A percentile compares a stretch with the other conserved stretches of the same genome.
phyloP scores from a whole-genome alignment of 1,140 invertebrate species.

The Drosophila pseudoobscura region DNA sequence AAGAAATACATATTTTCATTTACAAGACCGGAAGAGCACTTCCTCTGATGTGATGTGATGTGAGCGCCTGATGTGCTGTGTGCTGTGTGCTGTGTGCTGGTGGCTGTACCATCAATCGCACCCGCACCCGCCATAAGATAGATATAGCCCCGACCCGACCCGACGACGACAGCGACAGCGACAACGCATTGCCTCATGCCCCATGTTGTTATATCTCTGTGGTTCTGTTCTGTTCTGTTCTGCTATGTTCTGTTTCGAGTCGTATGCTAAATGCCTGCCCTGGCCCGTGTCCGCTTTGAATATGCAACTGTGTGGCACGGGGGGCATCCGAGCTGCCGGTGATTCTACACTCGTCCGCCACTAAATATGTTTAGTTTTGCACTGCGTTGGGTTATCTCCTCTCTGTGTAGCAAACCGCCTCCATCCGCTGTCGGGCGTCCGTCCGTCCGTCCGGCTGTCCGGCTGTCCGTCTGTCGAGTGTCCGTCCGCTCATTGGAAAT shows the following conservation, averaged over 20 bases:
- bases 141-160: conserved; percentile 13
- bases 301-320: conserved; percentile 43
- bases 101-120: conserved; percentile 56
- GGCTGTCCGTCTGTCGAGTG: background rate
- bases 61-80: conserved; percentile 8
- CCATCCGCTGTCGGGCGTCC: conserved; percentile 32
- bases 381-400: conserved; percentile 42
- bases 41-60: conserved; percentile 52
- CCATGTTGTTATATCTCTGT: conserved; percentile 9
- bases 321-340: conserved; percentile 24
- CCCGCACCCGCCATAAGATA: conserved; percentile 51
- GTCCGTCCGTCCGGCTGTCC: conserved; percentile 16
- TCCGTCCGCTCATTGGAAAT: conserved; percentile 67
- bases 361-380: conserved; percentile 60
- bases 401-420: conserved; percentile 44
- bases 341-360: conserved; percentile 34
- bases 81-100: too few relatives aligned
- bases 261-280: conserved; percentile 53
- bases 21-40: conserved; percentile 81
- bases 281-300: conserved; percentile 51
- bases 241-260: conserved; percentile 20
- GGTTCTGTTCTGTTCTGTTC: conserved; percentile 15
- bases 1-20: conserved; percentile 78
- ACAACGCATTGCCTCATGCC: conserved; percentile 26
- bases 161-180: background rate